These are phyloP conservation scores for Zaprionus taronus DNA, from an alignment of 1,140 invertebrate genomes.

Conservation along the genomic window DNA sequence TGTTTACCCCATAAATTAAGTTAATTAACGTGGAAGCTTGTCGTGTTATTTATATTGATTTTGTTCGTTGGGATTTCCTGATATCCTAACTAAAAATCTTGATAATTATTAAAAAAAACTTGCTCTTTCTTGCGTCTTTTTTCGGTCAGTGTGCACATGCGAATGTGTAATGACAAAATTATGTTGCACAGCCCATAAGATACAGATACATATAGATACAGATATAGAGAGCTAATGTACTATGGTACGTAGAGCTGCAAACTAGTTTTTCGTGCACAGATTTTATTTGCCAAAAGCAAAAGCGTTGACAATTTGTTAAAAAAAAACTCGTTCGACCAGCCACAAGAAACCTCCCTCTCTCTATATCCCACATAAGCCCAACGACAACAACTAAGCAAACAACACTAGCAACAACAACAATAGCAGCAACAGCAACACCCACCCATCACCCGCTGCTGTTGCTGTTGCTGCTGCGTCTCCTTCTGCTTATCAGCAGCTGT, in stretches of 20 bases:
- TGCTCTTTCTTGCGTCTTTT: not conserved
- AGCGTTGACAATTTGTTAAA: constrained; percentile 80
- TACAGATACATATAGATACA: constrained; percentile 36
- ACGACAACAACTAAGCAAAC: not conserved
- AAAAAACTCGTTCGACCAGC: constrained; percentile 77
- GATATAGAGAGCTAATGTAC: constrained; percentile 28
- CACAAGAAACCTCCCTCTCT: constrained; percentile 37
- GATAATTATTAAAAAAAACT: not conserved
- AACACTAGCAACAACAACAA: constrained; percentile 9
- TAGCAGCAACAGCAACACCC: not conserved
- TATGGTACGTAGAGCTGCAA: constrained; percentile 41
- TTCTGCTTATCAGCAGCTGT: constrained; percentile 39
- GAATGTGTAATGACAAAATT: constrained; percentile 76
- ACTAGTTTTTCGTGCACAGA: constrained; percentile 76
- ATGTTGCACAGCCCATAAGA: constrained; percentile 69
- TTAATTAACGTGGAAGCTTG: not conserved
- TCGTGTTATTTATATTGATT: not conserved
- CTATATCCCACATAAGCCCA: constrained; percentile 8
- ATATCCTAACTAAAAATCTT: not conserved
- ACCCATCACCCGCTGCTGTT: not conserved
- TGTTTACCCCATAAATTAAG: not conserved
- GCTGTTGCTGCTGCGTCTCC: not conserved
- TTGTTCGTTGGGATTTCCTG: not conserved
- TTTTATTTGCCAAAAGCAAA: constrained; percentile 72
- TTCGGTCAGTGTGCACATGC: not conserved